Evolutionary conservation across 2,113 vertebrate genomes (phyloP).

Genomic region (Leuciscus idus): DNA sequence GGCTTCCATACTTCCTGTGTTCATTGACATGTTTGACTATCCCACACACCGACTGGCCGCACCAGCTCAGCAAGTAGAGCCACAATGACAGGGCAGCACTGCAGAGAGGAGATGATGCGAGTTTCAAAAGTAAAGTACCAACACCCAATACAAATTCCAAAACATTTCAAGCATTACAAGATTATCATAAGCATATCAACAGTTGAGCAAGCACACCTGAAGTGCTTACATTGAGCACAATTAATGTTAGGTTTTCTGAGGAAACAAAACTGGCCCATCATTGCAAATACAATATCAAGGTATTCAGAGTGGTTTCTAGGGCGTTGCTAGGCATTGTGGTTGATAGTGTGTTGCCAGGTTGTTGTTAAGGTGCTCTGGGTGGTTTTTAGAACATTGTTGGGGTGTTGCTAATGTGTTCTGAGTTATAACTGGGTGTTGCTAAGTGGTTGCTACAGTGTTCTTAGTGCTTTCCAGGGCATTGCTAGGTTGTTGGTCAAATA

Average conservation of each 20-base stretch:
- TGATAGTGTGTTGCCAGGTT: neutral
- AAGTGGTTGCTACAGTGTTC: too few species aligned
- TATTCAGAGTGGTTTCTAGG: neutral
- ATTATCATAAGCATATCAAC: neutral
- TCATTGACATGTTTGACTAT: slow-evolving; percentile 86
- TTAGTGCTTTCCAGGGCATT: too few species aligned
- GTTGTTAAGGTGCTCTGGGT: neutral
- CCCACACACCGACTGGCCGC: slow-evolving; percentile 79
- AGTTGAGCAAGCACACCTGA: neutral
- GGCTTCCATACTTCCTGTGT: slow-evolving; percentile 77
- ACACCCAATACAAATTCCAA: neutral
- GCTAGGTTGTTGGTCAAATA: neutral
- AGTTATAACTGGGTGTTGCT: neutral
- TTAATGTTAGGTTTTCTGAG: neutral
- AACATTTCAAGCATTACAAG: neutral
- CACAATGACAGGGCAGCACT: slow-evolving; percentile 89
- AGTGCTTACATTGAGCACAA: neutral
- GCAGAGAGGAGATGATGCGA: slow-evolving; percentile 51
- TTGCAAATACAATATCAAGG: neutral
- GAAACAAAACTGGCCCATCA: too few species aligned
- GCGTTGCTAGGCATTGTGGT: neutral
- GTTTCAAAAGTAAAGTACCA: neutral
- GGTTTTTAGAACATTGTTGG: too few species aligned
- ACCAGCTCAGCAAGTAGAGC: slow-evolving; percentile 87
- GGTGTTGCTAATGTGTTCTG: neutral